Evolutionary conservation across 2,888 invertebrate genomes (phyloP).

Genomic region (Galeruca laticollis): DNA sequence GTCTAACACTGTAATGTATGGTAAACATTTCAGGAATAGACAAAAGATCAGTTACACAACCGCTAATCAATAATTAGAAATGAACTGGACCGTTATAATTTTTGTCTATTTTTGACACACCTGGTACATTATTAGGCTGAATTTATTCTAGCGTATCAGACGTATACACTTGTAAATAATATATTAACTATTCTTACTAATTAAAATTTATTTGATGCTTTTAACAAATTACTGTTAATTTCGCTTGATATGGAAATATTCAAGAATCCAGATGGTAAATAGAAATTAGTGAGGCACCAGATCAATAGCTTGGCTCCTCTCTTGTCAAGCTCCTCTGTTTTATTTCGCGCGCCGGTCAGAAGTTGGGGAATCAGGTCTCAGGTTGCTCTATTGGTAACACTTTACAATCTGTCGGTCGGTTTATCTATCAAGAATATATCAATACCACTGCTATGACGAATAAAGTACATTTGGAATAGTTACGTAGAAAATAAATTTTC

Average conservation of each 20-base stretch:
- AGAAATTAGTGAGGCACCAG: conserved; percentile 5
- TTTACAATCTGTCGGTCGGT: background rate
- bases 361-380: conserved; percentile 4
- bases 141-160: too few relatives aligned
- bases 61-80: too few relatives aligned
- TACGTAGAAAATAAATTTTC: too few relatives aligned
- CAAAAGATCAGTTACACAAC: too few relatives aligned
- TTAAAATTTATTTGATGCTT: too few relatives aligned
- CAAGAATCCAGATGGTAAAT: background rate
- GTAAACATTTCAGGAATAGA: too few relatives aligned
- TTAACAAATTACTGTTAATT: background rate
- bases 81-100: too few relatives aligned
- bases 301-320: conserved; percentile 4
- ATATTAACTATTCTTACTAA: background rate
- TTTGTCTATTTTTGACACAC: background rate
- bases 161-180: background rate
- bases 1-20: too few relatives aligned
- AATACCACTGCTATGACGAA: background rate
- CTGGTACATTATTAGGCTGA: too few relatives aligned
- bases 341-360: conserved; percentile 11
- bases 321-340: conserved; percentile 4
- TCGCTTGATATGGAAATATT: background rate
- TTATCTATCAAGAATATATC: conserved; percentile 2
- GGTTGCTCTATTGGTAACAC: conserved; percentile 3
- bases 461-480: background rate